A percentile compares a stretch with the other conserved stretches of the same genome.
Conservation (phyloP, 1,140 invertebrate species). For the Teleopsis dalmanni region DNA sequence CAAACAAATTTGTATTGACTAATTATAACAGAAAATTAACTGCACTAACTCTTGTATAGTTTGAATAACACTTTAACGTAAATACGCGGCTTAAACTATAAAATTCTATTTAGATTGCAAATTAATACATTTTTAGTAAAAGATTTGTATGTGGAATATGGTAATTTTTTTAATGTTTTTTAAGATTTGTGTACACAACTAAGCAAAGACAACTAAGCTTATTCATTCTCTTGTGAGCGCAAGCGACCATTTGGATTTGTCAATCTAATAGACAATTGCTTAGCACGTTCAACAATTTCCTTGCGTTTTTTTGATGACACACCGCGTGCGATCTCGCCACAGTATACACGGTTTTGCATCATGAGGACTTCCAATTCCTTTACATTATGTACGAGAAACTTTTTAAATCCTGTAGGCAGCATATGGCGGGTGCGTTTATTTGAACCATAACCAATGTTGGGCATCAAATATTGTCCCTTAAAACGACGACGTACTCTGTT, state of each 20-base stretch:
- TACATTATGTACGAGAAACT: slow-evolving; percentile 62
- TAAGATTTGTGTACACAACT: no score
- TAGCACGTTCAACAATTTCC: slow-evolving; percentile 90
- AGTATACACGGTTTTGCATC: slow-evolving; percentile 98
- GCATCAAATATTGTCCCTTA: slow-evolving; percentile 98
- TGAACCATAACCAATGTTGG: slow-evolving; percentile 98
- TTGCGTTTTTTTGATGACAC: slow-evolving; percentile 96
- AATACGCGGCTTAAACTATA: no score
- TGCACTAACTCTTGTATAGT: no score
- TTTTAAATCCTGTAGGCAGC: slow-evolving; percentile 95
- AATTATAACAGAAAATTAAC: no score
- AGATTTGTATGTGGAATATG: no score
- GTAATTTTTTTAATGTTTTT: no score
- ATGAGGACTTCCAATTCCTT: slow-evolving; percentile 91
- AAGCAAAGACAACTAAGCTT: slow-evolving; percentile 47
- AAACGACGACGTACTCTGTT: slow-evolving; percentile 97
- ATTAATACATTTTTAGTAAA: no score
- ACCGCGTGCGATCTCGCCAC: slow-evolving; percentile 93
- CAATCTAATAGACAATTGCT: slow-evolving; percentile 89
- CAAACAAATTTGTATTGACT: no score
- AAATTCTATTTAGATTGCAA: no score
- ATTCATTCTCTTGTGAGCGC: slow-evolving; percentile 97
- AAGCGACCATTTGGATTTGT: slow-evolving; percentile 94
- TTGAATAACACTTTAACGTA: no score
- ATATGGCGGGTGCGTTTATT: slow-evolving; percentile 90